phyloP scores from a whole-genome alignment of 2,797 vertebrate genomes.

The Picus viridis region DNA sequence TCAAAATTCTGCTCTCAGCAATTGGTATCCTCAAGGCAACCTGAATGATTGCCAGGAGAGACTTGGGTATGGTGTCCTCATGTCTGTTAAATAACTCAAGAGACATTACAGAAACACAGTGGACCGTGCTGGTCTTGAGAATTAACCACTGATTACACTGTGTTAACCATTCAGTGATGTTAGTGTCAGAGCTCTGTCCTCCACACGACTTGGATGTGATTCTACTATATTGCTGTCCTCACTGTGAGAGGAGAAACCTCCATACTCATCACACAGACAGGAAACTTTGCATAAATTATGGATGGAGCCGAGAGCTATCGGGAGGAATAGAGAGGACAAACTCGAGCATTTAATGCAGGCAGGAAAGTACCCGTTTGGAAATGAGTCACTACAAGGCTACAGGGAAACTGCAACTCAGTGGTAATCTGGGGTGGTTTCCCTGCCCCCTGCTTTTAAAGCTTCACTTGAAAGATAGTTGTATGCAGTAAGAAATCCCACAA shows the following conservation, averaged over 20 bases:
- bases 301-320: background rate
- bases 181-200: background rate
- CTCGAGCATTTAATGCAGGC: background rate
- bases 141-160: background rate
- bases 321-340: background rate
- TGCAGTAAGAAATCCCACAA: conserved; percentile 38
- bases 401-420: background rate
- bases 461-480: conserved; percentile 30
- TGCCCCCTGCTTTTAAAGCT: conserved; percentile 34
- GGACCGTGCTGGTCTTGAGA: background rate
- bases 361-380: background rate
- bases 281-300: background rate
- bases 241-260: background rate
- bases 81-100: background rate
- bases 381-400: background rate
- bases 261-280: background rate
- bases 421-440: background rate
- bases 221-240: background rate
- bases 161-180: background rate
- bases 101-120: background rate
- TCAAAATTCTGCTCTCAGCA: conserved; percentile 41
- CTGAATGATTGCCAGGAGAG: background rate
- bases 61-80: background rate
- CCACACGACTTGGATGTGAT: background rate
- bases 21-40: conserved; percentile 24